Percentiles rank a stretch among this genome's conserved stretches.
phyloP scores from a whole-genome alignment of 2,888 invertebrate species.

The Eupeodes latifasciatus region DNA sequence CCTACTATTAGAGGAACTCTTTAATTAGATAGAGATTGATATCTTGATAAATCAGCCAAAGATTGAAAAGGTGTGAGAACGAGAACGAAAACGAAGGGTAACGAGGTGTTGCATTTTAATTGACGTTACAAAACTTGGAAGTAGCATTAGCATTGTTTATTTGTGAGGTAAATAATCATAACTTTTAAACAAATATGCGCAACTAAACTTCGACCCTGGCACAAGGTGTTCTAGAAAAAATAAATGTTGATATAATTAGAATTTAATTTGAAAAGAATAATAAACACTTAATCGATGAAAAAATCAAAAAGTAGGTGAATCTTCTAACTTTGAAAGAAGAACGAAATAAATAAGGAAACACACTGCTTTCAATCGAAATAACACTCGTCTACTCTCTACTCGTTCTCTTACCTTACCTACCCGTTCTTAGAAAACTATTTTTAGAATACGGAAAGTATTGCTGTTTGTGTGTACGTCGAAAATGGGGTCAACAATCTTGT shows the following conservation, averaged over 20 bases:
- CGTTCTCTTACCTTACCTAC: neutral
- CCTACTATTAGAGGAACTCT: constrained; percentile 2
- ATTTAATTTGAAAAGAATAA: constrained; percentile 32
- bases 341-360: neutral
- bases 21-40: constrained; percentile 59
- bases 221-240: constrained; percentile 9
- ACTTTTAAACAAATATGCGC: neutral
- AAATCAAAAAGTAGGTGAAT: constrained; percentile 58
- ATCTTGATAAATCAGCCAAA: constrained; percentile 52
- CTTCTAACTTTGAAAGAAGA: neutral
- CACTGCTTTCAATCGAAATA: neutral
- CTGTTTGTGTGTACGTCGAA: neutral
- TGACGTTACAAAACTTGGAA: constrained; percentile 26
- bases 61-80: constrained; percentile 58
- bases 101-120: constrained; percentile 22
- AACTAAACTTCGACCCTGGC: neutral
- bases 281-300: constrained; percentile 40
- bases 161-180: constrained; percentile 29
- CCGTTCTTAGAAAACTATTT: neutral
- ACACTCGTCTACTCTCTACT: too few species aligned
- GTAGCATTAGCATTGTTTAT: neutral
- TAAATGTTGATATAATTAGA: constrained; percentile 29
- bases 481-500: constrained; percentile 58
- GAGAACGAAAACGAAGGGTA: neutral
- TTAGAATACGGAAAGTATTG: constrained; percentile 65